Evolutionary conservation across 2,888 invertebrate genomes (phyloP).

Genomic region (Ichneumon xanthorius): DNA sequence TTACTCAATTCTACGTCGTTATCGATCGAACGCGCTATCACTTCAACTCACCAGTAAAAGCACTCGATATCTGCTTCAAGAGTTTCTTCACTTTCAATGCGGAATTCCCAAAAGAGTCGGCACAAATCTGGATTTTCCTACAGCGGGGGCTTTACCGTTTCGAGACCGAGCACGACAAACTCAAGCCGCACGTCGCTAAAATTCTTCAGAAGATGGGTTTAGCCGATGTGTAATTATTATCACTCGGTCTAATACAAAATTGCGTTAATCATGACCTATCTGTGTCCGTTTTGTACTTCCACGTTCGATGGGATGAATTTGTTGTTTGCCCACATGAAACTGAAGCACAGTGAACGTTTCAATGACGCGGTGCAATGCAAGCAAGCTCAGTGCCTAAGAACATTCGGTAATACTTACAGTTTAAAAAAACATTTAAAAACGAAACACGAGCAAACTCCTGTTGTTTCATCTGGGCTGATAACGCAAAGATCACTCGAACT

Average conservation of each 20-base stretch:
- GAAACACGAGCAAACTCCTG: slow-evolving; percentile 1
- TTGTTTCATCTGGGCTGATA: neutral
- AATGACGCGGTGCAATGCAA: slow-evolving; percentile 21
- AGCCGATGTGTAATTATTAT: slow-evolving; percentile 4
- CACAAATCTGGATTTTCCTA: slow-evolving; percentile 30
- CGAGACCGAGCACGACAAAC: slow-evolving; percentile 32
- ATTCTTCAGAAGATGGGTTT: slow-evolving; percentile 33
- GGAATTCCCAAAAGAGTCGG: slow-evolving; percentile 1
- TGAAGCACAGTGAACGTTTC: slow-evolving; percentile 9
- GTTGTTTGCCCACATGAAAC: slow-evolving; percentile 17
- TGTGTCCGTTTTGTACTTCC: neutral
- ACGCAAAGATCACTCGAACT: slow-evolving; percentile 5
- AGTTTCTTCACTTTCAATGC: slow-evolving; percentile 37
- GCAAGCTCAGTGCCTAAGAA: slow-evolving; percentile 8
- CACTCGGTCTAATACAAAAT: neutral
- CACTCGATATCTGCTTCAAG: slow-evolving; percentile 54
- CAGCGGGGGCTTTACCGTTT: slow-evolving; percentile 39
- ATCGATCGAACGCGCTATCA: slow-evolving; percentile 41
- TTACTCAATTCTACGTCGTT: slow-evolving; percentile 44
- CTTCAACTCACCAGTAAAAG: slow-evolving; percentile 54
- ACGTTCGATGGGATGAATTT: slow-evolving; percentile 12
- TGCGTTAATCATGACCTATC: slow-evolving; percentile 2
- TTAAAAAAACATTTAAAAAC: slow-evolving; percentile 27
- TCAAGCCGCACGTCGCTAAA: slow-evolving; percentile 30
- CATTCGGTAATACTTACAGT: slow-evolving; percentile 14